Conservation (phyloP, 2,888 invertebrate species). For the Troglohyphantes excavatus region DNA sequence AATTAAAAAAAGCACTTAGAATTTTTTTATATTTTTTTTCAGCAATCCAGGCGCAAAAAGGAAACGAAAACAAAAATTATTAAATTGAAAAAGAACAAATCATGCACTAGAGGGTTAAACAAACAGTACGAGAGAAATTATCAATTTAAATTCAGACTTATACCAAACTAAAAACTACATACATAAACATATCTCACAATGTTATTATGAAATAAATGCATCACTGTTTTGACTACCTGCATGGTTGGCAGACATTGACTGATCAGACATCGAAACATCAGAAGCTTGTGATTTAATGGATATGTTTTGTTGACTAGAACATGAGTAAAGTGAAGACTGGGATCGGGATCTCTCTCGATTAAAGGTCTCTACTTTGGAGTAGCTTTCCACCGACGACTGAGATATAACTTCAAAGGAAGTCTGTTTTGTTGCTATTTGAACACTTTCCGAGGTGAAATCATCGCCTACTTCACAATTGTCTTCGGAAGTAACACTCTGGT, state of each 20-base stretch:
- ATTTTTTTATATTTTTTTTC: no score
- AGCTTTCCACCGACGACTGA: slow-evolving; percentile 55
- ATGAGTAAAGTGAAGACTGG: slow-evolving; percentile 60
- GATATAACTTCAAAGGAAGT: slow-evolving; percentile 40
- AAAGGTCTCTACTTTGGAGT: slow-evolving; percentile 27
- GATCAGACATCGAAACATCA: slow-evolving; percentile 60
- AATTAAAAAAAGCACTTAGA: no score
- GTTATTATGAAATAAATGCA: not conserved
- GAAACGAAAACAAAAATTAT: no score
- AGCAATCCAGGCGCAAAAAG: no score
- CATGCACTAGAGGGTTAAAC: no score
- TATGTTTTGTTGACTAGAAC: slow-evolving; percentile 71
- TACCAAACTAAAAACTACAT: no score
- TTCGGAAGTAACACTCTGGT: slow-evolving; percentile 63
- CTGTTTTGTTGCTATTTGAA: slow-evolving; percentile 33
- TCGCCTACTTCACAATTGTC: slow-evolving; percentile 47
- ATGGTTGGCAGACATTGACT: slow-evolving; percentile 68
- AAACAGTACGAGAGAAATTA: no score
- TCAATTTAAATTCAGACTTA: no score
- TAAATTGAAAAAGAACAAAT: no score
- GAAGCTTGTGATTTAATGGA: slow-evolving; percentile 56
- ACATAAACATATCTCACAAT: not conserved
- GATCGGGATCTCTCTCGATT: slow-evolving; percentile 52
- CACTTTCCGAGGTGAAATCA: slow-evolving; percentile 2
- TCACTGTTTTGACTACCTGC: slow-evolving; percentile 43